Evolutionary conservation across 2,113 vertebrate genomes (phyloP).

Genomic region (Hirundichthys speculiger): DNA sequence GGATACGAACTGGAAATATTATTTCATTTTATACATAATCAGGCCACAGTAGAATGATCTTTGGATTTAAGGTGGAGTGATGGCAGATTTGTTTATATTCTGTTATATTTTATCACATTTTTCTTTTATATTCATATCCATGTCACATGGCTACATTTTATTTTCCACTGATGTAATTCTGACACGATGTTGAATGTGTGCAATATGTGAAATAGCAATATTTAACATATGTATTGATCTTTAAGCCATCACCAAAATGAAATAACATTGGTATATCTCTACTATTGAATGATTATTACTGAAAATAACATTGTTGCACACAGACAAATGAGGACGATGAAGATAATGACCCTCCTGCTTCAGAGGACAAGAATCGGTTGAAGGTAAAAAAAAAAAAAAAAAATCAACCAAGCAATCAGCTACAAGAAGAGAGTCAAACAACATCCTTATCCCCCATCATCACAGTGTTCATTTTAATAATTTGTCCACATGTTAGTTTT

Average conservation of each 20-base stretch:
- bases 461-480: not conserved
- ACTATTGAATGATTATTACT: constrained; percentile 33
- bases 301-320: constrained; percentile 56
- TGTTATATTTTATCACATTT: too few species aligned
- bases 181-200: not conserved
- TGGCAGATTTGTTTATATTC: not conserved
- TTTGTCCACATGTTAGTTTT: not conserved
- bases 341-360: constrained; percentile 63
- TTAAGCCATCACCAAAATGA: constrained; percentile 2
- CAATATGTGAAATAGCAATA: constrained; percentile 5
- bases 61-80: too few species aligned
- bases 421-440: not conserved
- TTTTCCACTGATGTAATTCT: not conserved
- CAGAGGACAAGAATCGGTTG: constrained; percentile 81
- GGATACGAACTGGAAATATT: too few species aligned
- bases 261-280: constrained; percentile 12
- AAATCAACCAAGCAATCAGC: not conserved
- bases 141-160: not conserved
- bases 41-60: not conserved
- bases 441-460: too few species aligned
- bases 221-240: not conserved
- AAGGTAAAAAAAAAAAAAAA: constrained; percentile 83
- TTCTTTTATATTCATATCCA: not conserved
- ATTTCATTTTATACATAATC: not conserved
- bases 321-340: constrained; percentile 74